Evolutionary conservation across 2,888 invertebrate species (phyloP).

Genomic region (Aleiodes leptofemur): DNA sequence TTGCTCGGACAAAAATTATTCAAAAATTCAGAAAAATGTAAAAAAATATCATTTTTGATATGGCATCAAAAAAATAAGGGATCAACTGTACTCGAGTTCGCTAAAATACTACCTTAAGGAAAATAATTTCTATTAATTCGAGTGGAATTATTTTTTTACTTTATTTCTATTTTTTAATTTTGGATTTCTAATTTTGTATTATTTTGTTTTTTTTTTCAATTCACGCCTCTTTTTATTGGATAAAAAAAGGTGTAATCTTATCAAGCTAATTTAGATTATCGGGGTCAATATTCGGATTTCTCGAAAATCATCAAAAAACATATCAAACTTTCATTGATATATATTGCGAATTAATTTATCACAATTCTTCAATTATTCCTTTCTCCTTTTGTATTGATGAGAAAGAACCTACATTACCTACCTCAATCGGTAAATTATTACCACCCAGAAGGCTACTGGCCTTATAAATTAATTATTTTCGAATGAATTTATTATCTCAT

Average conservation of each 20-base stretch:
- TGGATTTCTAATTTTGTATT: neutral
- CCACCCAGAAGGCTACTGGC: neutral
- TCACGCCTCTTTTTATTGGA: neutral
- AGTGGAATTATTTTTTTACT: neutral
- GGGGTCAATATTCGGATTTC: neutral
- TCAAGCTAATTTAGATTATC: neutral
- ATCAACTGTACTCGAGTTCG: too few relatives aligned
- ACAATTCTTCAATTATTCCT: neutral
- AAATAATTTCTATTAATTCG: too few relatives aligned
- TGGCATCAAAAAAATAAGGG: too few relatives aligned
- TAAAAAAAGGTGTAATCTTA: neutral
- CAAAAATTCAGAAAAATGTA: too few relatives aligned
- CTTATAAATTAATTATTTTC: slow-evolving; percentile 5
- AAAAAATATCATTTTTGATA: too few relatives aligned
- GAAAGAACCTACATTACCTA: slow-evolving; percentile 11
- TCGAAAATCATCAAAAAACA: neutral
- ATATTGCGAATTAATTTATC: neutral
- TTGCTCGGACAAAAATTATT: too few relatives aligned
- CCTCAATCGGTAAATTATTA: slow-evolving; percentile 11
- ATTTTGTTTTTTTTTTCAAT: neutral
- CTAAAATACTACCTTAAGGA: too few relatives aligned
- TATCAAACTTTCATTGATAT: neutral
- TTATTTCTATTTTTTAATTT: neutral
- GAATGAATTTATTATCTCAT: slow-evolving; percentile 12
- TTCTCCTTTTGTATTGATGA: neutral